Conservation (phyloP, 2,888 invertebrate species). For the Drosophila siamana region DNA sequence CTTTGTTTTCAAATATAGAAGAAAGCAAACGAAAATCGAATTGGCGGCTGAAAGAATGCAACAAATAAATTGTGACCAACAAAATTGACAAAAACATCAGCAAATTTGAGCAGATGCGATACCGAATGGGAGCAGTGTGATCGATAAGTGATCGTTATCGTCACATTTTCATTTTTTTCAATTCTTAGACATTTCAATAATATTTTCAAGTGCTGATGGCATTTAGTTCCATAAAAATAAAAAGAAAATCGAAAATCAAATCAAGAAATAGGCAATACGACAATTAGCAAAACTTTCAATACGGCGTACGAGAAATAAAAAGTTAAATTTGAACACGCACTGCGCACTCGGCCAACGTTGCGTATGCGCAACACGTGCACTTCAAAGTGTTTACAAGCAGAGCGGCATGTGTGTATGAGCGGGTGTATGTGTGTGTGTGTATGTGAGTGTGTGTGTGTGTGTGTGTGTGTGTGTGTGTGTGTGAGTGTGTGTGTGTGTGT, state of each 20-base stretch:
- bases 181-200: constrained; percentile 43
- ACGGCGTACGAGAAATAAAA: constrained; percentile 29
- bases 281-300: constrained; percentile 81
- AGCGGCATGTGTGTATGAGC: constrained; percentile 49
- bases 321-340: constrained; percentile 7
- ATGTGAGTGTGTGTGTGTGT: constrained; percentile 15
- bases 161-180: constrained; percentile 16
- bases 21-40: constrained; percentile 17
- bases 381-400: constrained; percentile 33
- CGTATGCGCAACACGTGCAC: constrained; percentile 66
- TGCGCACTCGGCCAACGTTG: constrained; percentile 44
- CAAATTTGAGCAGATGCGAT: constrained; percentile 58
- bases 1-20: constrained; percentile 34
- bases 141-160: constrained; percentile 36
- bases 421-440: constrained; percentile 14
- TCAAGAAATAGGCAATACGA: constrained; percentile 21
- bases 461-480: constrained; percentile 12
- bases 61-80: constrained; percentile 7
- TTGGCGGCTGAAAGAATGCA: constrained; percentile 27
- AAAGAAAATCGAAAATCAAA: not conserved
- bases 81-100: constrained; percentile 36
- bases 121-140: constrained; percentile 41
- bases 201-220: constrained; percentile 83
- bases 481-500: constrained; percentile 16
- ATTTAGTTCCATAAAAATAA: constrained; percentile 32